A percentile compares a stretch with the other conserved stretches of the same genome.
Evolutionary conservation across 2,113 vertebrate genomes (phyloP).

Genomic region (Bos javanicus): DNA sequence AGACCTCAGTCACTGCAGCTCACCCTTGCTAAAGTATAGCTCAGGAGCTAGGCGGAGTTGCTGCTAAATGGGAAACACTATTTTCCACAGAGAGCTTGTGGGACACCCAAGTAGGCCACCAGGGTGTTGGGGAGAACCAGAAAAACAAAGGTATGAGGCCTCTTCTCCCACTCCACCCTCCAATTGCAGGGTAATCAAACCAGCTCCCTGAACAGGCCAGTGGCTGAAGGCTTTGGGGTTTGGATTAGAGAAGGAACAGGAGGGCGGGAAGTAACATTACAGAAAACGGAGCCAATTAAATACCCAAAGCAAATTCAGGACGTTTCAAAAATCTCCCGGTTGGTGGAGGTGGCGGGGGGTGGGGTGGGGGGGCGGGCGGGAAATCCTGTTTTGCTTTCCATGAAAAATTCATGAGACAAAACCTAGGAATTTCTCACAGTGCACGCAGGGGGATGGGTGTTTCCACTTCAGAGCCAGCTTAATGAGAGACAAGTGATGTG

Average conservation of each 20-base stretch:
- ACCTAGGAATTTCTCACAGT: slow-evolving; percentile 66
- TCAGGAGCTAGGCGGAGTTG: slow-evolving; percentile 55
- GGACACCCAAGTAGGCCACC: slow-evolving; percentile 77
- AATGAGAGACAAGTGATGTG: slow-evolving; percentile 30
- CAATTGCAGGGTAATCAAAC: slow-evolving; percentile 68
- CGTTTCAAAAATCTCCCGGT: slow-evolving; percentile 41
- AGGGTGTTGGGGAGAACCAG: slow-evolving; percentile 60
- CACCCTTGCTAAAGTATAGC: slow-evolving; percentile 64
- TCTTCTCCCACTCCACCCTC: slow-evolving; percentile 56
- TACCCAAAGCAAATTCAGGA: slow-evolving; percentile 41
- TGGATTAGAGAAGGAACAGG: slow-evolving; percentile 25
- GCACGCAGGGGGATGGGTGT: slow-evolving; percentile 35
- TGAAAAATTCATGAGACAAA: slow-evolving; percentile 71
- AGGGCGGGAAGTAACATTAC: slow-evolving; percentile 4
- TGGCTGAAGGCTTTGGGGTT: slow-evolving; percentile 47
- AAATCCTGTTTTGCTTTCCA: slow-evolving; percentile 61
- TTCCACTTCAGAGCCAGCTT: slow-evolving; percentile 39
- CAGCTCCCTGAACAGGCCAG: not conserved
- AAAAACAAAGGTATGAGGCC: slow-evolving; percentile 66
- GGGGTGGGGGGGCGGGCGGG: not conserved
- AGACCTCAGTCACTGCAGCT: slow-evolving; percentile 11
- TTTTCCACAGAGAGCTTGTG: slow-evolving; percentile 65
- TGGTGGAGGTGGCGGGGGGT: no score
- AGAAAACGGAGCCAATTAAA: slow-evolving; percentile 50
- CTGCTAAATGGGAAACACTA: slow-evolving; percentile 61